phyloP scores from a whole-genome alignment of 2,797 vertebrate species.

The Scyliorhinus canicula region DNA sequence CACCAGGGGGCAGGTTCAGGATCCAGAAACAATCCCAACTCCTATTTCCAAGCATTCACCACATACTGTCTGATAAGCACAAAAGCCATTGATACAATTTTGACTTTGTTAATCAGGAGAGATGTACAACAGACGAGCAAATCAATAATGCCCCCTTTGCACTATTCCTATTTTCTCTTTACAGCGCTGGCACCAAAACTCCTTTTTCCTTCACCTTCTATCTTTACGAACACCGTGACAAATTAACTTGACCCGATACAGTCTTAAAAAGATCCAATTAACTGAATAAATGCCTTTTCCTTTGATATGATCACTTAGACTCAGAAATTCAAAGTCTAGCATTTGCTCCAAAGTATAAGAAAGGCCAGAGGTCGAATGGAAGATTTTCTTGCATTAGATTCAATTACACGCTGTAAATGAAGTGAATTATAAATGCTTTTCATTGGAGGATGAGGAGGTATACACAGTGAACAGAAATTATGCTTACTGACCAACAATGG shows the following conservation, averaged over 20 bases:
- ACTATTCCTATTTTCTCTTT: neutral
- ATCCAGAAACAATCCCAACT: neutral
- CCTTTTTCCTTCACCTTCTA: neutral
- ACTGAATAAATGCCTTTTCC: neutral
- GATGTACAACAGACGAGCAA: neutral
- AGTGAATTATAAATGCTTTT: constrained; percentile 55
- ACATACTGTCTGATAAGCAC: neutral
- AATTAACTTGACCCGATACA: neutral
- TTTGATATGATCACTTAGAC: neutral
- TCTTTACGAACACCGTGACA: neutral
- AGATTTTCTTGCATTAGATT: constrained; percentile 58
- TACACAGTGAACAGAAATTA: constrained; percentile 44
- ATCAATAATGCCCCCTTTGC: neutral
- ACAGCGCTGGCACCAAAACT: neutral
- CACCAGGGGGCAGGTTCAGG: too few relatives aligned
- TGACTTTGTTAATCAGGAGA: neutral
- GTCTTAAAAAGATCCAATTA: constrained; percentile 22
- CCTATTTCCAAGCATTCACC: neutral
- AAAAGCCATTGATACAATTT: neutral
- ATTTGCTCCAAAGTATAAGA: constrained; percentile 47
- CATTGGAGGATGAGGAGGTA: constrained; percentile 43
- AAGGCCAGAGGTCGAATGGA: constrained; percentile 55
- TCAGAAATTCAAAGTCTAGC: constrained; percentile 8
- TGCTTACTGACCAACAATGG: constrained; percentile 41
- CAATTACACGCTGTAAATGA: constrained; percentile 52